Conservation (phyloP, 1,140 invertebrate species). For the Arctopsyche grandis region DNA sequence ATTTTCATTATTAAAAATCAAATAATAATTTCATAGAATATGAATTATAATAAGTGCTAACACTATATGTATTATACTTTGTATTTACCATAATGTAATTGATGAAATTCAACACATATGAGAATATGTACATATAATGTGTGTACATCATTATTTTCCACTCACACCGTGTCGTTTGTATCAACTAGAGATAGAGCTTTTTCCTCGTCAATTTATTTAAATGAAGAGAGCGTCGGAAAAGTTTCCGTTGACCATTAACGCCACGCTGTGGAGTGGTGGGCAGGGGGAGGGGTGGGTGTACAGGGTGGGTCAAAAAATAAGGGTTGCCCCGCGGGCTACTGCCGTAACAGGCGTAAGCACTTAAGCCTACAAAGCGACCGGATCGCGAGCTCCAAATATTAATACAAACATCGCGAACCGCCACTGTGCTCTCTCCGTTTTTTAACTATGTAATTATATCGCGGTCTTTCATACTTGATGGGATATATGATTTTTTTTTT, state of each 20-base stretch:
- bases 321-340: background rate
- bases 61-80: no score
- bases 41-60: no score
- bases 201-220: conserved; percentile 1
- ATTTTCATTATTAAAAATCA: no score
- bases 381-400: background rate
- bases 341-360: background rate
- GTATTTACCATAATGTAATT: no score
- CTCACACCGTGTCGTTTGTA: background rate
- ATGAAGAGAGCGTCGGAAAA: background rate
- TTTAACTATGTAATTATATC: no score
- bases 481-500: no score
- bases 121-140: background rate
- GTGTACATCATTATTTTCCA: background rate
- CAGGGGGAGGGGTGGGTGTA: background rate
- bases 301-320: background rate
- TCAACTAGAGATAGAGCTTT: background rate
- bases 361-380: conserved; percentile 9
- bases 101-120: no score
- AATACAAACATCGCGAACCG: background rate
- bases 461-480: no score
- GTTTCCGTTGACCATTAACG: conserved; percentile 6
- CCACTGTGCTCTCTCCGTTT: background rate
- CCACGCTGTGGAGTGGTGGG: background rate
- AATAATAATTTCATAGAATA: no score